These are phyloP conservation scores for Caenorhabditis doughertyi DNA, from an alignment of 2,888 invertebrate genomes.

Conservation along the genomic window DNA sequence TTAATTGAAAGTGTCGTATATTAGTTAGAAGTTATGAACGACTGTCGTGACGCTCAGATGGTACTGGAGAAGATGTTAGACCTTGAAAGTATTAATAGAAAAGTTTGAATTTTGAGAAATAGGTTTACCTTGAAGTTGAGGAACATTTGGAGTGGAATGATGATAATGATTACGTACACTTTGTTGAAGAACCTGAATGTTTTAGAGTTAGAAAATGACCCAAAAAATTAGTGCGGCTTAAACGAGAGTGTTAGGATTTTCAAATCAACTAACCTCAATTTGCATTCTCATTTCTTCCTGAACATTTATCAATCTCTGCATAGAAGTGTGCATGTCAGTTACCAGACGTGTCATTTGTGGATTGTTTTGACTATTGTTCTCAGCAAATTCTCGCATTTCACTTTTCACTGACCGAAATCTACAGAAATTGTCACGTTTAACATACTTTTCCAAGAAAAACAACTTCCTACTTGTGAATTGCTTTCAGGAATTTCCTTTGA, in stretches of 20 bases:
- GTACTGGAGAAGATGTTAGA: conserved; percentile 50
- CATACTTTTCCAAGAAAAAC: neutral
- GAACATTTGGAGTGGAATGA: conserved; percentile 45
- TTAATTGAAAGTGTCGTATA: neutral
- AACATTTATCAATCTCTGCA: conserved; percentile 79
- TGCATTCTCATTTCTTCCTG: conserved; percentile 82
- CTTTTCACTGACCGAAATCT: conserved; percentile 82
- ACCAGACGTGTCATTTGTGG: conserved; percentile 81
- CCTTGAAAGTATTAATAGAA: conserved; percentile 30
- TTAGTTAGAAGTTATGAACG: conserved; percentile 42
- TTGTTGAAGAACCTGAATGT: conserved; percentile 76
- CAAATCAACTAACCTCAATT: conserved; percentile 71
- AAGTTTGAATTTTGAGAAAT: neutral
- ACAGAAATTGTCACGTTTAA: conserved; percentile 17
- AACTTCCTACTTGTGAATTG: conserved; percentile 78
- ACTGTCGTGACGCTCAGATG: conserved; percentile 45
- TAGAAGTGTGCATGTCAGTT: conserved; percentile 81
- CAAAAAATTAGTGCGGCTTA: no score
- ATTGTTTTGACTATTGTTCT: conserved; percentile 76
- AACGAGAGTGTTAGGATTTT: neutral
- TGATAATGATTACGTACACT: conserved; percentile 81
- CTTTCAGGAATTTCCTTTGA: conserved; percentile 80
- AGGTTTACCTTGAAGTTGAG: conserved; percentile 65
- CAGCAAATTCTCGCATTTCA: conserved; percentile 81
- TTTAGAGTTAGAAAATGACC: no score